A percentile compares a stretch with the other conserved stretches of the same genome.
phyloP scores from a whole-genome alignment of 2,797 vertebrate genomes.

The Sparus aurata region DNA sequence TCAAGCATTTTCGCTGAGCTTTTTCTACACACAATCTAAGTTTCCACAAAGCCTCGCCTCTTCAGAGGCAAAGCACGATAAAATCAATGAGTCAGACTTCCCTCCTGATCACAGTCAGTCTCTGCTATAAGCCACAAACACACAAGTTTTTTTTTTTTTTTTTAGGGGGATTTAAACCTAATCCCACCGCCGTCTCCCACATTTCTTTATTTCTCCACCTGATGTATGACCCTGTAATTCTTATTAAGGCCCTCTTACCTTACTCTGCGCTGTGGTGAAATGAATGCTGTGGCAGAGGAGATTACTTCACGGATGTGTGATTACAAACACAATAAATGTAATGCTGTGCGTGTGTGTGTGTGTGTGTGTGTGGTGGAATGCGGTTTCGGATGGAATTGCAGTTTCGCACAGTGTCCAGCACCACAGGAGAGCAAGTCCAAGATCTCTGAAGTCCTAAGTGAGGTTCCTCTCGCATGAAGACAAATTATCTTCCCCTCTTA shows the following conservation, averaged over 20 bases:
- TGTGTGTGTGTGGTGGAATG: background rate
- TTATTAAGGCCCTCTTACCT: conserved; percentile 16
- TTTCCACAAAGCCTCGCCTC: conserved; percentile 66
- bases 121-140: conserved; percentile 64
- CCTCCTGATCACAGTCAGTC: conserved; percentile 66
- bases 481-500: conserved; percentile 5
- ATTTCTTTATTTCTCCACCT: conserved; percentile 49
- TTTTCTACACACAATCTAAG: conserved; percentile 54
- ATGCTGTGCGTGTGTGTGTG: background rate
- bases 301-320: conserved; percentile 31
- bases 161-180: conserved; percentile 38
- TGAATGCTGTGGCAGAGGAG: conserved; percentile 13
- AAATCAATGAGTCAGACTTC: conserved; percentile 71
- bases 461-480: conserved; percentile 13
- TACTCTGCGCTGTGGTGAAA: background rate
- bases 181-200: conserved; percentile 42
- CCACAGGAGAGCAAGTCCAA: background rate
- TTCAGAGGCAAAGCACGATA: conserved; percentile 57
- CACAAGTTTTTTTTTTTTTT: conserved; percentile 43
- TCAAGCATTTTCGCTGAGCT: conserved; percentile 66
- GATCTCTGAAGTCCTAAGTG: conserved; percentile 4
- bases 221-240: conserved; percentile 28
- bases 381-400: background rate
- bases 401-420: conserved; percentile 1
- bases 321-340: conserved; percentile 17